Evolutionary conservation across 2,113 vertebrate species (phyloP).

Genomic region (Plestiodon gilberti): DNA sequence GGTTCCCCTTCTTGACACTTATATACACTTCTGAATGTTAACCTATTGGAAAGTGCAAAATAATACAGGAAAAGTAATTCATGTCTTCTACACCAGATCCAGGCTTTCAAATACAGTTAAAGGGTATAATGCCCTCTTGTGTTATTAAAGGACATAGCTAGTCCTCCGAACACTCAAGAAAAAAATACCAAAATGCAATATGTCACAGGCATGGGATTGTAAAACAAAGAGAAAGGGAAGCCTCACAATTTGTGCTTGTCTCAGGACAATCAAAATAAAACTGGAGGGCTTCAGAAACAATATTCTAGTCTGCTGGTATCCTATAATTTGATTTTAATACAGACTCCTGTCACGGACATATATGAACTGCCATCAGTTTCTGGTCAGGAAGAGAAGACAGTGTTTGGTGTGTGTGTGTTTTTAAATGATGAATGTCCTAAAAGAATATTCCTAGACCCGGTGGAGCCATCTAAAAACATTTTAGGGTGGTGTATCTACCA

Average conservation of each 20-base stretch:
- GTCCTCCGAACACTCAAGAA: background rate
- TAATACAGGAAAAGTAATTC: background rate
- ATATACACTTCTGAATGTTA: conserved; percentile 24
- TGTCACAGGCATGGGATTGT: rapidly evolving
- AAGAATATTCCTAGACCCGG: background rate
- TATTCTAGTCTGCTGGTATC: rapidly evolving
- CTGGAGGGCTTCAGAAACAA: background rate
- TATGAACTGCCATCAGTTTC: background rate
- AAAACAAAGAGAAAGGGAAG: rapidly evolving
- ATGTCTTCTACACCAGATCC: background rate
- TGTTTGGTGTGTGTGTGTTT: background rate
- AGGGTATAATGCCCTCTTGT: conserved; percentile 72
- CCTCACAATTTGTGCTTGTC: background rate
- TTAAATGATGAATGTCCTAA: background rate
- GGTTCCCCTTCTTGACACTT: conserved; percentile 44
- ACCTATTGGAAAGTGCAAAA: background rate
- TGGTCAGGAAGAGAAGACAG: background rate
- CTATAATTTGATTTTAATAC: background rate
- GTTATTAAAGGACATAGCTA: conserved; percentile 56
- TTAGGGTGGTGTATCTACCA: no score
- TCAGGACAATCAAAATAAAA: background rate
- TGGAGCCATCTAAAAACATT: background rate
- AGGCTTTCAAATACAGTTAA: conserved; percentile 1
- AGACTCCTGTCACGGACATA: background rate
- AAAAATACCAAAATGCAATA: background rate